Evolutionary conservation across 2,797 vertebrate genomes (phyloP), one percentile per base, ranked within the genome.

Genomic region (Oryzias sinensis): DNA sequence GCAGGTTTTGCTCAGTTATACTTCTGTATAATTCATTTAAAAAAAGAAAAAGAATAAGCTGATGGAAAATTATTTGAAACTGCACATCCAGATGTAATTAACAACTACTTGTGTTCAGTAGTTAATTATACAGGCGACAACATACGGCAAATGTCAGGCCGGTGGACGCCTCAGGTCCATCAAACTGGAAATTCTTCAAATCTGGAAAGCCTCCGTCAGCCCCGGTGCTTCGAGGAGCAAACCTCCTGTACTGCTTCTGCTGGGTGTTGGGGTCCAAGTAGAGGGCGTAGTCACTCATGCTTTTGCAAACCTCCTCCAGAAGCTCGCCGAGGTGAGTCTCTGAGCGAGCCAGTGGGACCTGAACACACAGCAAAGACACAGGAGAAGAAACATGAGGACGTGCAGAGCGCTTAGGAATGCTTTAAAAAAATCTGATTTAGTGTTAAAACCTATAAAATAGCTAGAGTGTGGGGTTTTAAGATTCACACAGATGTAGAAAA

Each of bases 81-180:
- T 37, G 33, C 8, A 33, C 29, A 33, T 33, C 29, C 29, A 33
- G 29, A 33, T 11, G 33, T 37, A 11, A 37, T 37, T 1, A 37
- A 11, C 33, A 37, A 9, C 9, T 9, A 37, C 33, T 13, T 37
- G 33, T 37, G 33, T 11, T 37, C 33, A 11, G 33, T 37, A 37
- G 33, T 37, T 11, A 11, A 37, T 37, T 9, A 13, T 4, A 9
- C 33, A 37, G 33, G 8, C 9, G 33, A 37, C 33, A 11, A 89
- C 93, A 94, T 86, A 94, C 91, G 41, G 83, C 93, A 73, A 92
- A 93, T 81, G 93, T 94, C 70, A 95, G 81, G 66, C 85, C 75
- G 53, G 84, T 90, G 59, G 87, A 90, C 52, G 83, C 80, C 20
- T 88, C 91, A 0, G 92, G 93, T 27, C 90, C 90, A 14, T 87